Percentiles rank a stretch among this genome's conserved stretches.
Evolutionary conservation across 2,888 invertebrate species (phyloP).

Genomic region (Cephus sareptanus): DNA sequence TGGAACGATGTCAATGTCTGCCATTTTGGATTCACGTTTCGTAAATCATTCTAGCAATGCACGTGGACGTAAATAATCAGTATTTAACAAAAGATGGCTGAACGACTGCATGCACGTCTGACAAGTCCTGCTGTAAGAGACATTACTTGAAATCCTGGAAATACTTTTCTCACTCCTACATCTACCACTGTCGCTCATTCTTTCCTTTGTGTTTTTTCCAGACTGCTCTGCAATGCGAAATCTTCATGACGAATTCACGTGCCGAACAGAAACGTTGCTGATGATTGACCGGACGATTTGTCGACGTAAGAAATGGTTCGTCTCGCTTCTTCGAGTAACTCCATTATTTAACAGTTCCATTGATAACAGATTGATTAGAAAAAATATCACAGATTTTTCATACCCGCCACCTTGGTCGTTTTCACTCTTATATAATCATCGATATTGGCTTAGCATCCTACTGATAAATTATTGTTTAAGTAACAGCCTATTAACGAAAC

Average conservation of each 20-base stretch:
- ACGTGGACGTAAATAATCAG: not conserved
- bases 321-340: not conserved
- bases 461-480: not conserved
- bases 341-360: not conserved
- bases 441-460: not conserved
- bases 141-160: not conserved
- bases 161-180: not conserved
- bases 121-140: not conserved
- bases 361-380: not conserved
- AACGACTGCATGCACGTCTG: not conserved
- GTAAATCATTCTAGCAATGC: not conserved
- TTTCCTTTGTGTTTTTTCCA: not conserved
- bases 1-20: not conserved
- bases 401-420: not conserved
- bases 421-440: not conserved
- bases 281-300: not conserved
- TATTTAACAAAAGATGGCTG: not conserved
- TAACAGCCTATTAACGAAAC: not conserved
- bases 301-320: not conserved
- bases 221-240: not conserved
- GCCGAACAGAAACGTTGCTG: not conserved
- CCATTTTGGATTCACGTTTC: not conserved
- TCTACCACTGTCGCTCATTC: not conserved
- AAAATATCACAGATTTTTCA: not conserved
- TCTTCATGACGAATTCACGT: not conserved